Evolutionary conservation across 2,113 vertebrate species (phyloP).

Genomic region (Hemichromis elongatus): DNA sequence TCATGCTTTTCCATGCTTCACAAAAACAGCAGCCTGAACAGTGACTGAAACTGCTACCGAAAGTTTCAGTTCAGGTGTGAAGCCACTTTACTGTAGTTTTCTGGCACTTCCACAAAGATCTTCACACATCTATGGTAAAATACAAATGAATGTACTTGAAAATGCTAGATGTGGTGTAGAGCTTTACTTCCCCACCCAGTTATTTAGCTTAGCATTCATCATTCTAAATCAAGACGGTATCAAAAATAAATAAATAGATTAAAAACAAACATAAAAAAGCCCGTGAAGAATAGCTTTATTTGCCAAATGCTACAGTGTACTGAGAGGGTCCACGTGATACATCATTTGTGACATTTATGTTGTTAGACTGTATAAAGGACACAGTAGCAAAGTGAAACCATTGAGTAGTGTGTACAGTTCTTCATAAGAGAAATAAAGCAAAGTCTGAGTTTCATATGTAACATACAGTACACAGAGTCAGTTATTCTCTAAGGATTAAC

Average conservation of each 20-base stretch:
- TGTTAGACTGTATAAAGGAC: background rate
- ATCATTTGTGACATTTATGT: background rate
- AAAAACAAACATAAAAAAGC: background rate
- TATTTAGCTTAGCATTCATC: background rate
- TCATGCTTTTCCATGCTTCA: slow-evolving; percentile 2
- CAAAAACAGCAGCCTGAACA: background rate
- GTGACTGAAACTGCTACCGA: slow-evolving; percentile 52
- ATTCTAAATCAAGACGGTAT: background rate
- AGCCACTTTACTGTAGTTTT: background rate
- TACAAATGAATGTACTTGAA: background rate
- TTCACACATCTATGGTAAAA: background rate
- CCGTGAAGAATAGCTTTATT: slow-evolving; percentile 41
- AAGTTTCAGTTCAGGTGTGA: slow-evolving; percentile 19
- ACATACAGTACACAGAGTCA: background rate
- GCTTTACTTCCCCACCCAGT: background rate
- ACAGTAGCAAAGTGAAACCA: slow-evolving; percentile 3
- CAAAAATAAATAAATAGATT: background rate
- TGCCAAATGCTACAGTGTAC: background rate
- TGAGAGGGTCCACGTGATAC: background rate
- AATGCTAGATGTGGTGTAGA: background rate
- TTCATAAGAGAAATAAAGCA: background rate
- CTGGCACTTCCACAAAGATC: background rate
- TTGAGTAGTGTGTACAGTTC: background rate
- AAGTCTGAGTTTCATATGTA: background rate
- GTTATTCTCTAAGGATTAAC: background rate